Conservation (phyloP, 2,888 invertebrate genomes). For the Penaeus monodon region DNA sequence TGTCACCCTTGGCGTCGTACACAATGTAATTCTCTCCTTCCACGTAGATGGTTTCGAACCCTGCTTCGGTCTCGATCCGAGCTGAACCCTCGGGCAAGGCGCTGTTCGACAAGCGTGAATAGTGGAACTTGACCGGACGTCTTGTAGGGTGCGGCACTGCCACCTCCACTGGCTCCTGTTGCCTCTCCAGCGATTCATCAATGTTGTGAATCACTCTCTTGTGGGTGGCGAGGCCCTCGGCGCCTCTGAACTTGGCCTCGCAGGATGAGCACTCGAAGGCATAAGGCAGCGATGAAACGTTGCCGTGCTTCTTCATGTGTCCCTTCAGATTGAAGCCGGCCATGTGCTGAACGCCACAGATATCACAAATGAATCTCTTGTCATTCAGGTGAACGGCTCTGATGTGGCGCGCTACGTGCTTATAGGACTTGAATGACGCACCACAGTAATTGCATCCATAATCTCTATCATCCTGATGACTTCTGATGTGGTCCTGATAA, state of each 20-base stretch:
- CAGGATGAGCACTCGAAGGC: slow-evolving; percentile 24
- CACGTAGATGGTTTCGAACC: background rate
- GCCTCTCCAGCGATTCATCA: background rate
- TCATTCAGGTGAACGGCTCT: slow-evolving; percentile 53
- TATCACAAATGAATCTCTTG: slow-evolving; percentile 69
- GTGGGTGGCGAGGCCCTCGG: slow-evolving; percentile 35
- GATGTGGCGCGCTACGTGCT: slow-evolving; percentile 49
- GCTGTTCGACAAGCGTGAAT: slow-evolving; percentile 16
- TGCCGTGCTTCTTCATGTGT: slow-evolving; percentile 43
- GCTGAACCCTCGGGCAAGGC: background rate
- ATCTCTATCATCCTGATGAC: slow-evolving; percentile 68
- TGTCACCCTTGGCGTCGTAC: background rate
- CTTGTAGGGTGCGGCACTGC: slow-evolving; percentile 42
- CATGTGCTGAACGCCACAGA: slow-evolving; percentile 67
- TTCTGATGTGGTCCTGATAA: slow-evolving; percentile 69
- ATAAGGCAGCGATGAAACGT: slow-evolving; percentile 30
- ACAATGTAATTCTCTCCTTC: slow-evolving; percentile 5
- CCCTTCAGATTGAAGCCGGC: slow-evolving; percentile 48
- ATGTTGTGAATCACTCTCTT: slow-evolving; percentile 31
- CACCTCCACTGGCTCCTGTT: background rate
- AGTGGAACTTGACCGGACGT: slow-evolving; percentile 42
- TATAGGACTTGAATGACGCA: slow-evolving; percentile 50
- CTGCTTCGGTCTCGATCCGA: background rate
- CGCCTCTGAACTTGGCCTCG: slow-evolving; percentile 44
- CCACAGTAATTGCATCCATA: slow-evolving; percentile 50